Evolutionary conservation across 2,113 vertebrate genomes (phyloP).

Genomic region (Ptychochromis oligacanthus): DNA sequence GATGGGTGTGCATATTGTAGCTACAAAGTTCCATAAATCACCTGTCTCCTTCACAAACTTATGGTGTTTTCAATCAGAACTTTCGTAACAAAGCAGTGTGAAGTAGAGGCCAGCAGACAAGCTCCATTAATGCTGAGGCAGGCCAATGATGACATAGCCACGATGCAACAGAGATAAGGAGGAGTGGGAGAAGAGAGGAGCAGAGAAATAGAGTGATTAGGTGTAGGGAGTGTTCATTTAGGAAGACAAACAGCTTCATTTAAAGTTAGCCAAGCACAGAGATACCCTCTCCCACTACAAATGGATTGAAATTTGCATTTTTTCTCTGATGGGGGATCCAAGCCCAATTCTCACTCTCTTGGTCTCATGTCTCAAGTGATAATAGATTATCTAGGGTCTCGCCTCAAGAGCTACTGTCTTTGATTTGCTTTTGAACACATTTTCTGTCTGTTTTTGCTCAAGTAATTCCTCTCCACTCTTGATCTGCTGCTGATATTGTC

Average conservation of each 20-base stretch:
- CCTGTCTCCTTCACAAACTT: slow-evolving; percentile 26
- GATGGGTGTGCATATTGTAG: neutral
- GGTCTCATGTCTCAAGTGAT: slow-evolving; percentile 41
- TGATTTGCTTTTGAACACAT: slow-evolving; percentile 59
- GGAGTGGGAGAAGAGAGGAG: slow-evolving; percentile 24
- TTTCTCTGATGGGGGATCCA: slow-evolving; percentile 23
- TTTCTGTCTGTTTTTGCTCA: slow-evolving; percentile 16
- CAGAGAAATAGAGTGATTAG: slow-evolving; percentile 53
- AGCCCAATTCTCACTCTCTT: slow-evolving; percentile 7
- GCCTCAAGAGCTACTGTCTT: slow-evolving; percentile 42
- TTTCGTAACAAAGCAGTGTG: slow-evolving; percentile 66
- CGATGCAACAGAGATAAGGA: slow-evolving; percentile 53
- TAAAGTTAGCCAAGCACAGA: slow-evolving; percentile 67
- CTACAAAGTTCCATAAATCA: slow-evolving; percentile 11
- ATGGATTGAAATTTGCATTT: slow-evolving; percentile 60
- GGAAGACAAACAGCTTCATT: slow-evolving; percentile 75
- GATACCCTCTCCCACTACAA: slow-evolving; percentile 41
- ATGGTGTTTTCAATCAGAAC: slow-evolving; percentile 33
- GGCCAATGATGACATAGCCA: slow-evolving; percentile 52
- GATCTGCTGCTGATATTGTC: slow-evolving; percentile 51
- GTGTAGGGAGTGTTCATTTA: slow-evolving; percentile 61
- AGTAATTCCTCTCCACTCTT: slow-evolving; percentile 41
- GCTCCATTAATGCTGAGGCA: slow-evolving; percentile 50
- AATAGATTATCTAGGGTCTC: slow-evolving; percentile 58
- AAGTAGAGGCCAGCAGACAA: slow-evolving; percentile 61